phyloP scores from a whole-genome alignment of 2,888 invertebrate species.

The Machimus rusticus region DNA sequence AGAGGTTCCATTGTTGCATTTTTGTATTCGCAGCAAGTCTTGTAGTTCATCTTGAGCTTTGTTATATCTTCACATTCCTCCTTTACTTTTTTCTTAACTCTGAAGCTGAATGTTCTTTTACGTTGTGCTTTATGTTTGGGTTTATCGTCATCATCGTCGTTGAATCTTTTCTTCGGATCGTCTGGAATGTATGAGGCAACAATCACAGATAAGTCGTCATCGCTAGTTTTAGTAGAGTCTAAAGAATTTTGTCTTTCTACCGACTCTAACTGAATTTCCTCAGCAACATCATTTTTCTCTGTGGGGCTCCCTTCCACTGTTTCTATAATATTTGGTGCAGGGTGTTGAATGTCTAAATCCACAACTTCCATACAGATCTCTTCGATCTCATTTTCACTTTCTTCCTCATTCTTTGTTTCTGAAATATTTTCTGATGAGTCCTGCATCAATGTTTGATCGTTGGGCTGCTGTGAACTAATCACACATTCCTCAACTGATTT shows the following conservation, averaged over 20 bases:
- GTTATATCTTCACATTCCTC: conserved; percentile 36
- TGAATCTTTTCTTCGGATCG: conserved; percentile 44
- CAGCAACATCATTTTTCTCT: neutral
- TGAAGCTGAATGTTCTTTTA: conserved; percentile 40
- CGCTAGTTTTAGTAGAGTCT: conserved; percentile 40
- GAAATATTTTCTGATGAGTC: neutral
- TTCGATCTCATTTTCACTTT: conserved; percentile 50
- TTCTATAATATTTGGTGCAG: neutral
- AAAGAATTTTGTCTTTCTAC: neutral
- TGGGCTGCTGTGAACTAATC: neutral
- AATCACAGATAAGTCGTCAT: conserved; percentile 59
- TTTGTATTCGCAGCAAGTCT: conserved; percentile 63
- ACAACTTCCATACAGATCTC: conserved; percentile 61
- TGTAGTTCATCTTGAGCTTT: conserved; percentile 57
- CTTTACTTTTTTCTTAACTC: conserved; percentile 39
- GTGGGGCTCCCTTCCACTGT: neutral
- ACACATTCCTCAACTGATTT: neutral
- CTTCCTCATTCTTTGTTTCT: neutral
- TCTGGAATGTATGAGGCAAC: conserved; percentile 58
- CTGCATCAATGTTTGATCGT: neutral
- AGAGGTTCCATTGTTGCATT: conserved; percentile 59
- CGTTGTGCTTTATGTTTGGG: neutral
- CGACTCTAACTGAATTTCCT: neutral
- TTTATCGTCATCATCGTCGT: neutral
- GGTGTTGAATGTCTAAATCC: conserved; percentile 52